Conservation (phyloP, 1,140 invertebrate genomes). For the Melanaphis sacchari region DNA sequence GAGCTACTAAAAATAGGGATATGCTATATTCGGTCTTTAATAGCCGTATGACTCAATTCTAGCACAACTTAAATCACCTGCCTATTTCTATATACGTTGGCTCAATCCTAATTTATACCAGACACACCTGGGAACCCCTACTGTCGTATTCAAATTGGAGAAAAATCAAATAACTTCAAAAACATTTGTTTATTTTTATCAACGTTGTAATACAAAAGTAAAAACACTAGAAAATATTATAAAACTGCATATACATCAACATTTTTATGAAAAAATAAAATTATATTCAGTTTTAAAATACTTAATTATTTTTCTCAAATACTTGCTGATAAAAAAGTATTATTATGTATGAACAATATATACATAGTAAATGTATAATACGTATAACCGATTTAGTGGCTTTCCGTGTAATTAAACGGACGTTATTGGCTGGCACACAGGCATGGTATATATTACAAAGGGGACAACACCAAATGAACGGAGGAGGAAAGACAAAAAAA, state of each 20-base stretch:
- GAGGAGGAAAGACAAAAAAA: background rate
- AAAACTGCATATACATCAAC: background rate
- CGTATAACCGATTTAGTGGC: background rate
- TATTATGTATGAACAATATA: background rate
- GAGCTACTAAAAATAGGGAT: too few relatives aligned
- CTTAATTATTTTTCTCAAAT: background rate
- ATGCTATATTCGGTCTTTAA: too few relatives aligned
- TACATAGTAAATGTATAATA: background rate
- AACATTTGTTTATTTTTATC: too few relatives aligned
- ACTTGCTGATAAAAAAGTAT: background rate
- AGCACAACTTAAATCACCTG: too few relatives aligned
- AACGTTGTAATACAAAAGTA: too few relatives aligned
- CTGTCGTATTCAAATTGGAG: too few relatives aligned
- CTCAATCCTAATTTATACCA: too few relatives aligned
- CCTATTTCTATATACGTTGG: too few relatives aligned
- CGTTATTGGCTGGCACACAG: background rate
- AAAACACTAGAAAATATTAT: too few relatives aligned
- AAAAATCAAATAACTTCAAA: too few relatives aligned
- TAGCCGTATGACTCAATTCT: too few relatives aligned
- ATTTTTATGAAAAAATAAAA: background rate
- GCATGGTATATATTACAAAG: background rate
- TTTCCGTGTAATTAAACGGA: constrained; percentile 9
- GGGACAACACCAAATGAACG: background rate
- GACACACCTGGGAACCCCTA: too few relatives aligned
- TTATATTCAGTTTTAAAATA: background rate